Evolutionary conservation across 2,797 vertebrate genomes (phyloP), one percentile per base, ranked within the genome.

Genomic region (Myotis myotis): DNA sequence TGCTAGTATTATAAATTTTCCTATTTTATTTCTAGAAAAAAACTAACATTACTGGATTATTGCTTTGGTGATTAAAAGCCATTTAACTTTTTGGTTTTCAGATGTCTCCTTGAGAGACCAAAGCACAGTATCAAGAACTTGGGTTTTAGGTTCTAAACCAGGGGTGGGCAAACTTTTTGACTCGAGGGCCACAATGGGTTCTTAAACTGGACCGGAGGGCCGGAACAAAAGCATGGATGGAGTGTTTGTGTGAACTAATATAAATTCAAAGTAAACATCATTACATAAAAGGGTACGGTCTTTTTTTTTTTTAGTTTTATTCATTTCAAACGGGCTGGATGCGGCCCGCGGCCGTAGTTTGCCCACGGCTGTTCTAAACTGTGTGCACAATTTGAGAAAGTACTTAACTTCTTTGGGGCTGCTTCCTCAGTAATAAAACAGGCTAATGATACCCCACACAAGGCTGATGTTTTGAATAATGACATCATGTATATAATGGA

Each of bases 21-120:
- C 44, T 55, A 76, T 70, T 80, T 91, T 72, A 84, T 57, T 91
- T 87, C 83, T 80, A 97, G 55, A 96, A 94, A 95, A 55, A 57
- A 93, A 78, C 75, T 75, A 72, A 74, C 71, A 60, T 72, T 72
- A 81, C 33, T 57, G 23, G 36, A 81, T 51, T 89, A 41, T 60
- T 87, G 41, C 83, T 75, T 91, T 93, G 82, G 84, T 87, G 89
- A 93, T 84, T 92, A 89, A 94, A 96, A 95, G 60, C 81, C 79
- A 94, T 71, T 87, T 81, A 95, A 68, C 80, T 89, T 91, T 90
- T 47, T 79, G 57, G 68, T 91, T 92, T 89, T 87, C 41, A 16
- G 36, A 20, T 55, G 64, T 55, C 51, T 96, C 79, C 68, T n/a
- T 44, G 33, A 87, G 68, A 90, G 68, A 89, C 17, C 71, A 23